A percentile compares a stretch with the other conserved stretches of the same genome.
Evolutionary conservation across 2,888 invertebrate species (phyloP).

Genomic region (Drosophila sordidula): DNA sequence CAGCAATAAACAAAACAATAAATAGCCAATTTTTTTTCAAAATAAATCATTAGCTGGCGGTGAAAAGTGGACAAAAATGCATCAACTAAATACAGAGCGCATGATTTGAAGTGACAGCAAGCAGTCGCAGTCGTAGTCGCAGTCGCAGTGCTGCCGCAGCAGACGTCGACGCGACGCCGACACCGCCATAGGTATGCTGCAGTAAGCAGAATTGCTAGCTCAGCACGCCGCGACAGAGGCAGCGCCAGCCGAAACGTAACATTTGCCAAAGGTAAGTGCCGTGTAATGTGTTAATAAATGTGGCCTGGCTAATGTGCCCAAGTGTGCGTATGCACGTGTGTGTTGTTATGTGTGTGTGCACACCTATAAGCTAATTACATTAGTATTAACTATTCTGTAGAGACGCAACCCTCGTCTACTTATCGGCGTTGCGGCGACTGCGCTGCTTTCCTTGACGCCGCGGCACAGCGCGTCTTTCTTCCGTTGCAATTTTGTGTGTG

Average conservation of each 20-base stretch:
- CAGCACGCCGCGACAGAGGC: constrained; percentile 38
- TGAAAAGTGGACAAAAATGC: constrained; percentile 51
- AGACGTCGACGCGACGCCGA: constrained; percentile 40
- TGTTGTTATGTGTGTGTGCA: constrained; percentile 8
- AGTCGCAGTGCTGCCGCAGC: constrained; percentile 44
- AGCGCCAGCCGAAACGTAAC: constrained; percentile 60
- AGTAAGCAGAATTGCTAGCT: constrained; percentile 42
- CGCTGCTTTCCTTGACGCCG: constrained; percentile 45
- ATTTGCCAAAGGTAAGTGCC: constrained; percentile 70
- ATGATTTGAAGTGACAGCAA: constrained; percentile 52
- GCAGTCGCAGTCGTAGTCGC: constrained; percentile 44
- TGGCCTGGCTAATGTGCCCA: constrained; percentile 16
- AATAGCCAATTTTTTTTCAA: constrained; percentile 35
- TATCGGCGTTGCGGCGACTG: constrained; percentile 37
- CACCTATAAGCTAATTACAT: constrained; percentile 17
- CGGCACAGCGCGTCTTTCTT: constrained; percentile 27
- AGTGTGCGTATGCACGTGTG: constrained; percentile 1
- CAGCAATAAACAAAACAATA: constrained; percentile 37
- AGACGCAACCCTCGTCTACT: constrained; percentile 21
- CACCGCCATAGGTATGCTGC: constrained; percentile 57
- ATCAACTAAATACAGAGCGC: constrained; percentile 37
- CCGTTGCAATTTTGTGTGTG: constrained; percentile 31
- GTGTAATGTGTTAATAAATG: constrained; percentile 37
- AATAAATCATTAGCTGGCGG: constrained; percentile 38
- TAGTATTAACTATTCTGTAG: constrained; percentile 13